A percentile compares a stretch with the other conserved stretches of the same genome.
Evolutionary conservation across 1,140 invertebrate genomes (phyloP).

Genomic region (Holcopasites calliopsidis): DNA sequence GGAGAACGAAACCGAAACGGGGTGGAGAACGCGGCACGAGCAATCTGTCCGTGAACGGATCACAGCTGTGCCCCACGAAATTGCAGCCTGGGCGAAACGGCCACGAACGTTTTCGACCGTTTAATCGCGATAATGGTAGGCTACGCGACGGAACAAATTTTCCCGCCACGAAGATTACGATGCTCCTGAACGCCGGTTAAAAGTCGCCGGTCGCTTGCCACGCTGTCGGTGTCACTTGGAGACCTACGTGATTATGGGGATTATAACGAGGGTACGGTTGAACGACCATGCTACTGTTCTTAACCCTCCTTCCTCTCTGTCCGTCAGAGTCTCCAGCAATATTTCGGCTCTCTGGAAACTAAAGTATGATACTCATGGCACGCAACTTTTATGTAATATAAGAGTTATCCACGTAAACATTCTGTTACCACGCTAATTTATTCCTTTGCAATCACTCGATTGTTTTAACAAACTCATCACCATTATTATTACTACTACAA

Average conservation of each 20-base stretch:
- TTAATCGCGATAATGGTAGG: conserved; percentile 48
- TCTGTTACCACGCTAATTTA: too few species aligned
- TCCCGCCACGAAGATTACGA: conserved; percentile 34
- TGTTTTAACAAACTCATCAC: too few species aligned
- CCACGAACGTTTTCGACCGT: conserved; percentile 33
- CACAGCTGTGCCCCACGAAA: conserved; percentile 60
- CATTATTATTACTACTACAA: too few species aligned
- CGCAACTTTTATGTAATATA: too few species aligned
- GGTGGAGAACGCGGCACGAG: conserved; percentile 49
- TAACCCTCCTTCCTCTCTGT: not conserved
- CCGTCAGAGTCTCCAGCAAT: not conserved
- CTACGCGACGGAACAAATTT: conserved; percentile 44
- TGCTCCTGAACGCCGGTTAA: not conserved
- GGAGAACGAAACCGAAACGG: conserved; percentile 1
- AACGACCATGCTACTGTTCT: conserved; percentile 10
- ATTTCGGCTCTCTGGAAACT: too few species aligned
- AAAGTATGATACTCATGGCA: too few species aligned
- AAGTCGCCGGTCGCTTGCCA: conserved; percentile 11
- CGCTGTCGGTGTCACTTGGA: conserved; percentile 1
- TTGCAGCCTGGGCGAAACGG: conserved; percentile 47
- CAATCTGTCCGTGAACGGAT: conserved; percentile 55
- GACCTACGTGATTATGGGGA: conserved; percentile 7
- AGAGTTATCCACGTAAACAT: too few species aligned
- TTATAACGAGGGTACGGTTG: not conserved
- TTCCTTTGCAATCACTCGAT: too few species aligned